These are phyloP conservation scores for Rousettus leschenaultii DNA, from an alignment of 2,113 vertebrate species.

Conservation along the genomic window DNA sequence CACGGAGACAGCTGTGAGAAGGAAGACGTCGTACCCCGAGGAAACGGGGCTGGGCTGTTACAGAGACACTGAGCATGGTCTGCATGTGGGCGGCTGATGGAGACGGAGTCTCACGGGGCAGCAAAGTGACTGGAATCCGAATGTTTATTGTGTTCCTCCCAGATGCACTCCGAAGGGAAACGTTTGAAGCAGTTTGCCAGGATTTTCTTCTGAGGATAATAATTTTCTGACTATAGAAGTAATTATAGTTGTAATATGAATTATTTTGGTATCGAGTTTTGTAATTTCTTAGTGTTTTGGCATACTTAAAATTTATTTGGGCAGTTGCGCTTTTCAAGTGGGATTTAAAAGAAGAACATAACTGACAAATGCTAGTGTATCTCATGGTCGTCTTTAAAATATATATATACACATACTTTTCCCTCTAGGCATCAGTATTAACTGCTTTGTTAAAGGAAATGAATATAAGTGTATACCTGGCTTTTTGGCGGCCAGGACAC, in stretches of 20 bases:
- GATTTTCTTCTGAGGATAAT: constrained; percentile 31
- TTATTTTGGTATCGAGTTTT: constrained; percentile 56
- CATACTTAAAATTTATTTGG: constrained; percentile 22
- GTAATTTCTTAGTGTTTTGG: constrained; percentile 22
- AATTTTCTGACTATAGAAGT: constrained; percentile 37
- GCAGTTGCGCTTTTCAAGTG: constrained; percentile 19
- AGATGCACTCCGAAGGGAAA: constrained; percentile 34
- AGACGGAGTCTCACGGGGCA: not conserved
- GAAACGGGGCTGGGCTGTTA: not conserved
- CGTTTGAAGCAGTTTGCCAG: not conserved
- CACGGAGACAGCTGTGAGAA: constrained; percentile 24
- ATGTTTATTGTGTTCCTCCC: constrained; percentile 19
- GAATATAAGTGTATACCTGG: not conserved
- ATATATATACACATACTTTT: not conserved
- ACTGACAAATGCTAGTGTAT: not conserved
- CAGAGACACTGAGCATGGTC: not conserved
- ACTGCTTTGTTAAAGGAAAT: not conserved
- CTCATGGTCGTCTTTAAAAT: constrained; percentile 11
- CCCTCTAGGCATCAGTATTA: not conserved
- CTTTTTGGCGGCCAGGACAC: not conserved
- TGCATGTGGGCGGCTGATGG: not conserved
- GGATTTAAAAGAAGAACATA: constrained; percentile 35
- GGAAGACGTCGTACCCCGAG: not conserved
- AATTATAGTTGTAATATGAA: constrained; percentile 46
- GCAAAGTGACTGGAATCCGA: not conserved